Evolutionary conservation across 2,113 vertebrate species (phyloP).

Genomic region (Elgaria multicarinata): DNA sequence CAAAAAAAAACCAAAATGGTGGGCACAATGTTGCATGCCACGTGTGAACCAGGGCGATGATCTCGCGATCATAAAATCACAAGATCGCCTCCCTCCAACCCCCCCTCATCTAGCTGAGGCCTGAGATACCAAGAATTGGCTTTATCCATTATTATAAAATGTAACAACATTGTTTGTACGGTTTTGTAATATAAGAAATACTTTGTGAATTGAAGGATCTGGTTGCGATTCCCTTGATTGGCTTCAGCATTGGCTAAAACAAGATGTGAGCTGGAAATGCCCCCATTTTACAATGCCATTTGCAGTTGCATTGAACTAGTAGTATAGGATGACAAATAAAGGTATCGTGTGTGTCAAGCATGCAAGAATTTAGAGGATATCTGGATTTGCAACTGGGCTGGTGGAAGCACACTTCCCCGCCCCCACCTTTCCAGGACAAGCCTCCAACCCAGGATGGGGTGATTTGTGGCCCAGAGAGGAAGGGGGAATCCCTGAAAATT

Average conservation of each 20-base stretch:
- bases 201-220: background rate
- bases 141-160: background rate
- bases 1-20: no score
- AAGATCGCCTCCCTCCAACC: no score
- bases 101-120: no score
- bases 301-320: background rate
- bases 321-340: background rate
- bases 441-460: no score
- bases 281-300: background rate
- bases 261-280: background rate
- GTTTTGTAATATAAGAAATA: background rate
- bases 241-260: background rate
- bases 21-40: no score
- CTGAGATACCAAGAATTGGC: background rate
- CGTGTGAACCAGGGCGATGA: no score
- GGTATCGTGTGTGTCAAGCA: background rate
- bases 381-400: background rate
- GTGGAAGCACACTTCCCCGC: no score
- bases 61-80: no score
- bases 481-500: no score
- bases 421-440: no score
- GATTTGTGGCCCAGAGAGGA: no score
- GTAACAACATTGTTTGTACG: no score
- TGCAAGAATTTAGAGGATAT: background rate
- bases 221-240: background rate